Evolutionary conservation across 2,113 vertebrate species (phyloP).

Genomic region (Neolamprologus devosi): DNA sequence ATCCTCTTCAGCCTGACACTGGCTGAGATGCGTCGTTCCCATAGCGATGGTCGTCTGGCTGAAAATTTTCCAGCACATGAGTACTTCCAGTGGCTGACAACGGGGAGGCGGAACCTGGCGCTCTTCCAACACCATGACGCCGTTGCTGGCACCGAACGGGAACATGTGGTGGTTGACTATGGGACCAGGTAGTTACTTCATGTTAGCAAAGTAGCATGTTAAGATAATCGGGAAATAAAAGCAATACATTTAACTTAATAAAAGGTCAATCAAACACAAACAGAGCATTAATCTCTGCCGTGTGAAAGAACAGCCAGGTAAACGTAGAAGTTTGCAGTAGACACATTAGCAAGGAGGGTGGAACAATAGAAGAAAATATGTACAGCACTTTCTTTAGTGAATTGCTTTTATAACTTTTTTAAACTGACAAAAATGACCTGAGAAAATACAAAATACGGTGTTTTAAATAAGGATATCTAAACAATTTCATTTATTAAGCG

Average conservation of each 20-base stretch:
- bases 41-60: not conserved
- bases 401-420: not conserved
- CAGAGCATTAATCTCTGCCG: not conserved
- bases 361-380: not conserved
- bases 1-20: conserved; percentile 83
- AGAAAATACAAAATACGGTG: not conserved
- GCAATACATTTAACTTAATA: not conserved
- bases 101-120: conserved; percentile 79
- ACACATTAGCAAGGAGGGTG: not conserved
- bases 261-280: not conserved
- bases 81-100: conserved; percentile 73
- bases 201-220: not conserved
- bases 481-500: not conserved
- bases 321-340: not conserved
- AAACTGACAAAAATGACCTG: not conserved
- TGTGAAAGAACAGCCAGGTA: not conserved
- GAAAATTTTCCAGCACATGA: conserved; percentile 71
- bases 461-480: not conserved
- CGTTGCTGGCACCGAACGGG: conserved; percentile 85
- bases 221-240: not conserved
- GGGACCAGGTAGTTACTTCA: conserved; percentile 78
- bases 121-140: conserved; percentile 94
- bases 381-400: not conserved
- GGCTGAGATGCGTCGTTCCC: conserved; percentile 66
- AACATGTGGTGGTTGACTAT: conserved; percentile 88